Conservation (phyloP, 2,888 invertebrate species). For the Phoenoteleia sp. region DNA sequence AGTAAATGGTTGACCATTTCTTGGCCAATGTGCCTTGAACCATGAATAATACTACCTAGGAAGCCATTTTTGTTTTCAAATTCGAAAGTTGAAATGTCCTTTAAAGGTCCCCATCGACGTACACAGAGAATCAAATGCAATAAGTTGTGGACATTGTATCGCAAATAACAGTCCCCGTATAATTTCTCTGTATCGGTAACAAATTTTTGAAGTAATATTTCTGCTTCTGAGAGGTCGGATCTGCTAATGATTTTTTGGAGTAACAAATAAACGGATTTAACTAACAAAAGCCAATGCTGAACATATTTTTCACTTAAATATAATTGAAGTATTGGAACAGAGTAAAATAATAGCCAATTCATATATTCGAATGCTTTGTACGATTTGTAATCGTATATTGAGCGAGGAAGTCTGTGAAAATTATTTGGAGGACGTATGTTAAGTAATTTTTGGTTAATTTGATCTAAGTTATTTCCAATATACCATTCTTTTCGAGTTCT, state of each 20-base stretch:
- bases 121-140: constrained; percentile 70
- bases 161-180: constrained; percentile 66
- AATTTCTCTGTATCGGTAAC: constrained; percentile 61
- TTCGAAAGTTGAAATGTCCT: constrained; percentile 71
- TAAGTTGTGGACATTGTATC: constrained; percentile 75
- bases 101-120: constrained; percentile 75
- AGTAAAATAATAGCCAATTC: constrained; percentile 73
- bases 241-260: constrained; percentile 51
- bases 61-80: constrained; percentile 75
- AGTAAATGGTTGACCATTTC: constrained; percentile 71
- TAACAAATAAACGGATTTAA: constrained; percentile 65
- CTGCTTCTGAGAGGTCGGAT: constrained; percentile 62
- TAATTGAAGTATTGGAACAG: constrained; percentile 65
- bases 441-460: constrained; percentile 58
- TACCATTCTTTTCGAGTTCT: constrained; percentile 50
- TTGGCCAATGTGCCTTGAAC: constrained; percentile 68
- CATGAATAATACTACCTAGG: constrained; percentile 70
- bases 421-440: constrained; percentile 64
- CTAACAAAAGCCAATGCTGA: too few species aligned
- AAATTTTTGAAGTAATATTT: constrained; percentile 69
- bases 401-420: constrained; percentile 67
- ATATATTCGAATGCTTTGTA: constrained; percentile 74
- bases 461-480: constrained; percentile 49
- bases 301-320: too few species aligned
- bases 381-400: constrained; percentile 43